Conservation (phyloP, 2,113 vertebrate species). For the Malurus alboscapulatus region DNA sequence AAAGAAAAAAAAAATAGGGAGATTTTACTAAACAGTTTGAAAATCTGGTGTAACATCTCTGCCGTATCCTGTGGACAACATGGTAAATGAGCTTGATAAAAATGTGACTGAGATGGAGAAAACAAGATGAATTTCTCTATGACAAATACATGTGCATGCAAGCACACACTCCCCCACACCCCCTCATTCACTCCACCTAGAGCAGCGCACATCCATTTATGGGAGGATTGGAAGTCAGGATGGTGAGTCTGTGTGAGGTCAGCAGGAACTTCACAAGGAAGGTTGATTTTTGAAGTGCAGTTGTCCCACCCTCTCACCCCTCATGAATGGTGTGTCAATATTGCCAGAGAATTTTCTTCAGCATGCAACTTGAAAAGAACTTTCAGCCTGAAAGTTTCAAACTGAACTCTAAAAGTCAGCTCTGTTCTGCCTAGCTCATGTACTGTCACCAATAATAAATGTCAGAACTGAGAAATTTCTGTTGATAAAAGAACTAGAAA, state of each 20-base stretch:
- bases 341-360: not conserved
- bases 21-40: not conserved
- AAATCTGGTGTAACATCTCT: not conserved
- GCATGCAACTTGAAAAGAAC: not conserved
- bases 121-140: not conserved
- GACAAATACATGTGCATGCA: not conserved
- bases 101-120: not conserved
- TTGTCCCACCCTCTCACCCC: not conserved
- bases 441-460: not conserved
- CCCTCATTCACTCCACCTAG: not conserved
- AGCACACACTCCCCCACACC: not conserved
- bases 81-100: not conserved
- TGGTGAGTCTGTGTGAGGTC: not conserved
- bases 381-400: not conserved
- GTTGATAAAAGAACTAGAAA: not conserved
- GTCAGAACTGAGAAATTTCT: not conserved
- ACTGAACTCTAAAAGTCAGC: not conserved
- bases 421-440: not conserved
- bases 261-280: not conserved
- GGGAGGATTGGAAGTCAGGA: constrained; percentile 1
- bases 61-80: not conserved
- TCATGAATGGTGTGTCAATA: not conserved
- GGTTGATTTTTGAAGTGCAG: not conserved
- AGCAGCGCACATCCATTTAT: not conserved
- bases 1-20: not conserved